A percentile compares a stretch with the other conserved stretches of the same genome.
phyloP scores from a whole-genome alignment of 2,113 vertebrate species.

The Osmerus eperlanus region DNA sequence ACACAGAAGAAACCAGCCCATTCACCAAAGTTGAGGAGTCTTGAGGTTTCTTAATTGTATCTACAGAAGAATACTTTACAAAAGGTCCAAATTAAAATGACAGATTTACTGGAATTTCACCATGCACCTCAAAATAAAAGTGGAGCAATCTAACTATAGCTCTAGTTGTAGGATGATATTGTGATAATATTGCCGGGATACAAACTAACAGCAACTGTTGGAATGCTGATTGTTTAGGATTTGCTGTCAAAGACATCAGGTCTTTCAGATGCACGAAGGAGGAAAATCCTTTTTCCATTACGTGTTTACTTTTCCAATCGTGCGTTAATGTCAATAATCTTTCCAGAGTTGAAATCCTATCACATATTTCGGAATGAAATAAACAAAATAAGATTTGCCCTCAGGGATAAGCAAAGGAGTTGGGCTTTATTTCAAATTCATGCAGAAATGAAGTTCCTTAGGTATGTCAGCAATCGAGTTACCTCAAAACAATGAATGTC shows the following conservation, averaged over 20 bases:
- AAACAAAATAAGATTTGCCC: slow-evolving; percentile 4
- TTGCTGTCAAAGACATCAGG: slow-evolving; percentile 1
- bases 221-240: neutral
- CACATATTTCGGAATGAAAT: slow-evolving; percentile 13
- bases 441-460: no score
- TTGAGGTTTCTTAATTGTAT: no score
- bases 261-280: neutral
- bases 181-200: no score
- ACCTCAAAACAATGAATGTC: no score
- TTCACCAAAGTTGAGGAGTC: neutral
- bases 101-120: no score
- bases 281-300: slow-evolving; percentile 18
- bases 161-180: neutral
- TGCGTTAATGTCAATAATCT: slow-evolving; percentile 9
- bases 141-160: neutral
- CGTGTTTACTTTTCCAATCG: slow-evolving; percentile 20
- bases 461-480: no score
- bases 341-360: slow-evolving; percentile 8
- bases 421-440: neutral
- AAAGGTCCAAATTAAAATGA: no score
- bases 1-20: neutral
- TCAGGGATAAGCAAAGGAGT: neutral
- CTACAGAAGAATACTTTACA: no score
- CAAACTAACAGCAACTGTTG: neutral
- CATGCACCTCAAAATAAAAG: no score